Conservation (phyloP, 1,140 invertebrate species). For the Mizuhopecten yessoensis region DNA sequence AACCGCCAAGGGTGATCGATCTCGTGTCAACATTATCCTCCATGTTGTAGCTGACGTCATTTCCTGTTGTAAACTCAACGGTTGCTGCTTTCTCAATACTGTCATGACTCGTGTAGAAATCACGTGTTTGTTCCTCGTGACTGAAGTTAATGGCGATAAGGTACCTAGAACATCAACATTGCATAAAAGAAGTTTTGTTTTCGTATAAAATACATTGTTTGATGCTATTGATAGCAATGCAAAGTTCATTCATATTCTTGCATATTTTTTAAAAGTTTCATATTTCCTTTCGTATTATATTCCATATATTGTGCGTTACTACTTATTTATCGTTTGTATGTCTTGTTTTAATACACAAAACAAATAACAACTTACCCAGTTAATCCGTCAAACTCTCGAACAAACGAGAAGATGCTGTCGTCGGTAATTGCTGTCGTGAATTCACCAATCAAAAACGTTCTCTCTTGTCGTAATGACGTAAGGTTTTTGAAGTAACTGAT, state of each 20-base stretch:
- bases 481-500: conserved; percentile 74
- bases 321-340: no score
- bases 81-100: conserved; percentile 69
- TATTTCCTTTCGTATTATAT: no score
- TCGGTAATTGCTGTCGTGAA: conserved; percentile 62
- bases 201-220: not conserved
- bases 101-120: conserved; percentile 67
- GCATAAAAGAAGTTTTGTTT: conserved; percentile 55
- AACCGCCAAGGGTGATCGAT: conserved; percentile 68
- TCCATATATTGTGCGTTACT: no score
- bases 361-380: conserved; percentile 67
- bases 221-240: no score
- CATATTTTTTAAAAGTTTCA: no score
- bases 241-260: no score
- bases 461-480: conserved; percentile 68
- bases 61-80: conserved; percentile 68
- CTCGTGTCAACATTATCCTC: conserved; percentile 69
- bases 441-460: conserved; percentile 75
- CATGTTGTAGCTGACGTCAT: conserved; percentile 56
- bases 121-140: conserved; percentile 60
- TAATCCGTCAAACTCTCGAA: conserved; percentile 82
- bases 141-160: conserved; percentile 80
- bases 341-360: no score
- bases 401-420: conserved; percentile 75
- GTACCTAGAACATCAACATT: conserved; percentile 73